A percentile compares a stretch with the other conserved stretches of the same genome.
phyloP scores from a whole-genome alignment of 2,113 vertebrate species.

The Gallinago paraguaiae region DNA sequence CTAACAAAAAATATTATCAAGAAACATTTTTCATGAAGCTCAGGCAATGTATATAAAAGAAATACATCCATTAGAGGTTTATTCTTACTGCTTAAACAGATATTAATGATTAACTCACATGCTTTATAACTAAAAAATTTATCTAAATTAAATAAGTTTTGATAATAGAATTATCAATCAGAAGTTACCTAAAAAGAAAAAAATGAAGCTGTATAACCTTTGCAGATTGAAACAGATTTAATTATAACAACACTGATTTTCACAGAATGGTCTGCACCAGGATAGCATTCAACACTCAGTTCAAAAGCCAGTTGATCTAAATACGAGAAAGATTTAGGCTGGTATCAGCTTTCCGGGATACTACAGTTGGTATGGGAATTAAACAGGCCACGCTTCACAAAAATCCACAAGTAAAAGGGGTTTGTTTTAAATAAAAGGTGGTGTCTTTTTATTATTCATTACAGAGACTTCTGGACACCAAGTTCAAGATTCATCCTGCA shows the following conservation, averaged over 20 bases:
- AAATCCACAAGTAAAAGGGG: not conserved
- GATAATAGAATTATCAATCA: not conserved
- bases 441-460: not conserved
- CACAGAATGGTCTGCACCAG: not conserved
- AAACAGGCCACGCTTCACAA: not conserved
- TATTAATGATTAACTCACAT: not conserved
- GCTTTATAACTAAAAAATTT: not conserved
- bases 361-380: not conserved
- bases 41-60: accelerated
- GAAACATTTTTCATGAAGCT: not conserved
- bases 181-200: not conserved
- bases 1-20: not conserved
- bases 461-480: not conserved
- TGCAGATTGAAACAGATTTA: not conserved
- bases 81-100: not conserved
- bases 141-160: not conserved
- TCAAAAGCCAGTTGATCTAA: not conserved
- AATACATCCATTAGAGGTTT: not conserved
- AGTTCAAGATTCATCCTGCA: not conserved
- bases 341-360: not conserved
- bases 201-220: not conserved
- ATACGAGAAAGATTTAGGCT: not conserved
- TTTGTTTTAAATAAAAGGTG: not conserved
- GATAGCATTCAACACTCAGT: not conserved
- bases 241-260: not conserved